Conservation (phyloP, 2,888 invertebrate species). For the Keiferia lycopersicella region DNA sequence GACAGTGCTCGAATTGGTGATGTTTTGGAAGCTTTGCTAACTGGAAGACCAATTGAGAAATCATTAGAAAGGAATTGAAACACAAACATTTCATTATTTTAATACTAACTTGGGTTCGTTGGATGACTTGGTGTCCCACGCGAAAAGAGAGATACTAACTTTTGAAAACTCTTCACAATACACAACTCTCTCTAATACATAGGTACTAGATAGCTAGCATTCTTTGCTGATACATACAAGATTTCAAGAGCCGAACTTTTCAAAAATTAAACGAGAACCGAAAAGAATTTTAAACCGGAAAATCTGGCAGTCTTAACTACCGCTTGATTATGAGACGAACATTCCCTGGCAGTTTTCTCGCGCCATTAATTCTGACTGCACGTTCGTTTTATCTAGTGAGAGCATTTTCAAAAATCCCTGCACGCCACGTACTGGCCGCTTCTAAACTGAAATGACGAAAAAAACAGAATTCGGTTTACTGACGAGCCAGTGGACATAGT, state of each 20-base stretch:
- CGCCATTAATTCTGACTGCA: constrained; percentile 6
- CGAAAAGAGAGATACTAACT: too few species aligned
- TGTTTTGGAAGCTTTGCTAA: constrained; percentile 1
- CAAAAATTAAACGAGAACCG: background rate
- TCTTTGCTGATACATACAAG: too few species aligned
- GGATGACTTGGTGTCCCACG: too few species aligned
- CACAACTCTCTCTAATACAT: too few species aligned
- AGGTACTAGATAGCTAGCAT: background rate
- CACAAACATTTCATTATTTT: too few species aligned
- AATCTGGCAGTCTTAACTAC: constrained; percentile 1
- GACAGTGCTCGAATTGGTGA: background rate
- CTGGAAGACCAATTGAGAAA: background rate
- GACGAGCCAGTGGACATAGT: constrained; percentile 46
- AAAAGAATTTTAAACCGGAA: background rate
- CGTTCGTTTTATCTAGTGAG: background rate
- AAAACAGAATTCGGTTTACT: constrained; percentile 55
- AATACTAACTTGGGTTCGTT: too few species aligned
- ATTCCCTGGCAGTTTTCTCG: background rate
- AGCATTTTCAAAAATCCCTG: constrained; percentile 16
- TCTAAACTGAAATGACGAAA: constrained; percentile 27
- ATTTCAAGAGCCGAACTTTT: background rate
- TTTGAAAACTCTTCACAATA: too few species aligned
- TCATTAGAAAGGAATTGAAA: too few species aligned
- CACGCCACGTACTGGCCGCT: constrained; percentile 1
- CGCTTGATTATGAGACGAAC: background rate